A percentile compares a stretch with the other conserved stretches of the same genome.
Evolutionary conservation across 2,797 vertebrate genomes (phyloP).

Genomic region (Gambusia yucatana): DNA sequence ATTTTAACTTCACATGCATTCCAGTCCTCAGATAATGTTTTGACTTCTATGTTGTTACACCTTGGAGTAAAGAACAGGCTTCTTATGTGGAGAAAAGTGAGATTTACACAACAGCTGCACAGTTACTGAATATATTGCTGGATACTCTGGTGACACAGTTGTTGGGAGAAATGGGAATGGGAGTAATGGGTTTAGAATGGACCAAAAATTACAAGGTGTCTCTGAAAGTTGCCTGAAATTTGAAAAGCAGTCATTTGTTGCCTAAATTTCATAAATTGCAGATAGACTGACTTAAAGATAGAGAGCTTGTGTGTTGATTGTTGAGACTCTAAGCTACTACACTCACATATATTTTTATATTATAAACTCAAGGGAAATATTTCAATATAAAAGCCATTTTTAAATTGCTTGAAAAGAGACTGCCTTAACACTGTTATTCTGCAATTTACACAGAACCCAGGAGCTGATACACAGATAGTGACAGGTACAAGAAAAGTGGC

Average conservation of each 20-base stretch:
- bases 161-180: background rate
- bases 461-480: slow-evolving; percentile 58
- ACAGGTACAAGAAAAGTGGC: slow-evolving; percentile 62
- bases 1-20: background rate
- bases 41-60: background rate
- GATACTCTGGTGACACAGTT: background rate
- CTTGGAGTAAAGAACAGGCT: background rate
- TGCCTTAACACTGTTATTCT: slow-evolving; percentile 39
- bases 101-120: background rate
- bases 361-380: background rate
- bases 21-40: background rate
- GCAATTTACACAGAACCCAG: slow-evolving; percentile 46
- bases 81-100: background rate
- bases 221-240: background rate
- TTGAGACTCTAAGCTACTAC: background rate
- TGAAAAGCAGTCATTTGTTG: background rate
- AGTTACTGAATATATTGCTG: background rate
- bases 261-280: background rate
- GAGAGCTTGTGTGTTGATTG: background rate
- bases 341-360: background rate
- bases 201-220: background rate
- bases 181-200: background rate
- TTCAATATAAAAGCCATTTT: slow-evolving; percentile 14
- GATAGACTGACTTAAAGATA: background rate
- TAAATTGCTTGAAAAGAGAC: slow-evolving; percentile 12